These are phyloP conservation scores for Troides helena DNA, from an alignment of 2,888 invertebrate species.

Conservation along the genomic window DNA sequence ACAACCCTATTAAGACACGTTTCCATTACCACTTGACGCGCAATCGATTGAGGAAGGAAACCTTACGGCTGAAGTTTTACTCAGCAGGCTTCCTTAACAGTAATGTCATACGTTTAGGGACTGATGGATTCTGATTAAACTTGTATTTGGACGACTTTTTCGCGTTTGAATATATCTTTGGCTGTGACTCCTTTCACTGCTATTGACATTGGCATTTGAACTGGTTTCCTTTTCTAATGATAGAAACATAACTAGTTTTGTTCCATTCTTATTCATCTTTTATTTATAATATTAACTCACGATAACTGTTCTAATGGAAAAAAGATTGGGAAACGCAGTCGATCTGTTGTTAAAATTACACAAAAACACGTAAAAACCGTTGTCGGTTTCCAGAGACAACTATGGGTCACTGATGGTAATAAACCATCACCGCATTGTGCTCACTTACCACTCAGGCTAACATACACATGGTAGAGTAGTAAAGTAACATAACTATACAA, in stretches of 20 bases:
- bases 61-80: conserved; percentile 24
- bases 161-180: conserved; percentile 1
- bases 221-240: not conserved
- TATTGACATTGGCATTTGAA: conserved; percentile 7
- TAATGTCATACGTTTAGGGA: conserved; percentile 29
- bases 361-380: no score
- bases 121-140: conserved; percentile 1
- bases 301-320: no score
- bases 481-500: no score
- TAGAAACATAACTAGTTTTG: not conserved
- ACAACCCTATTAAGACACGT: conserved; percentile 22
- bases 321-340: no score
- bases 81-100: conserved; percentile 33
- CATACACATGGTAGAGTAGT: no score
- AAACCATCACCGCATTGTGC: no score
- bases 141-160: not conserved
- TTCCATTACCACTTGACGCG: conserved; percentile 5
- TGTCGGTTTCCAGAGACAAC: no score
- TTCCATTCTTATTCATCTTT: not conserved
- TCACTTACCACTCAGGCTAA: no score
- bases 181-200: conserved; percentile 7
- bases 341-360: no score
- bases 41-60: conserved; percentile 33
- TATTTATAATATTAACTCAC: not conserved
- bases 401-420: no score